These are phyloP conservation scores for Pygmarrhopalites habei DNA, from an alignment of 1,140 invertebrate species.

Conservation along the genomic window DNA sequence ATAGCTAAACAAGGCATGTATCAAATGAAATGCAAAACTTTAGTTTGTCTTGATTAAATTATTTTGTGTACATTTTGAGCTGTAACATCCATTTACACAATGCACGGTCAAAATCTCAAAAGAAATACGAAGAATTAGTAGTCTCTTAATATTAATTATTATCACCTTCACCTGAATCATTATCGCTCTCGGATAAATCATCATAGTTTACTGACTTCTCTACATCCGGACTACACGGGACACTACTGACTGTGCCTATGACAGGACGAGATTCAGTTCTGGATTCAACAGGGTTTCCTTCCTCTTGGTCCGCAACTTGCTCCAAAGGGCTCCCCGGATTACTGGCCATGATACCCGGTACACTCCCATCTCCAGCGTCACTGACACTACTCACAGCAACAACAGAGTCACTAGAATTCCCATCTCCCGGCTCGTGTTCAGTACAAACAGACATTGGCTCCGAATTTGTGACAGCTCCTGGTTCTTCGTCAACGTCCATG, in stretches of 20 bases:
- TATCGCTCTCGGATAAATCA: conserved; percentile 11
- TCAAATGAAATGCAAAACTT: no score
- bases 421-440: no score
- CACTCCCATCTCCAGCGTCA: neutral
- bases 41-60: no score
- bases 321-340: conserved; percentile 1
- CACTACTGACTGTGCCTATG: neutral
- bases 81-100: no score
- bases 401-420: neutral
- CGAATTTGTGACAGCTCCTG: neutral
- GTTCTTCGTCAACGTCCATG: neutral
- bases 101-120: no score
- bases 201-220: neutral
- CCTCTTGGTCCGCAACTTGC: neutral
- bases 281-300: neutral
- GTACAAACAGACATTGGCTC: neutral
- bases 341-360: neutral
- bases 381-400: neutral
- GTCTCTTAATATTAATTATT: no score
- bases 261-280: neutral
- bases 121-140: no score
- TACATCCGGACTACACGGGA: neutral
- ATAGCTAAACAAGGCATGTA: no score
- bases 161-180: no score
- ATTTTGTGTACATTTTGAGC: no score